Percentiles rank a stretch among this genome's conserved stretches.
Evolutionary conservation across 2,113 vertebrate genomes (phyloP).

Genomic region (Scatophagus argus): DNA sequence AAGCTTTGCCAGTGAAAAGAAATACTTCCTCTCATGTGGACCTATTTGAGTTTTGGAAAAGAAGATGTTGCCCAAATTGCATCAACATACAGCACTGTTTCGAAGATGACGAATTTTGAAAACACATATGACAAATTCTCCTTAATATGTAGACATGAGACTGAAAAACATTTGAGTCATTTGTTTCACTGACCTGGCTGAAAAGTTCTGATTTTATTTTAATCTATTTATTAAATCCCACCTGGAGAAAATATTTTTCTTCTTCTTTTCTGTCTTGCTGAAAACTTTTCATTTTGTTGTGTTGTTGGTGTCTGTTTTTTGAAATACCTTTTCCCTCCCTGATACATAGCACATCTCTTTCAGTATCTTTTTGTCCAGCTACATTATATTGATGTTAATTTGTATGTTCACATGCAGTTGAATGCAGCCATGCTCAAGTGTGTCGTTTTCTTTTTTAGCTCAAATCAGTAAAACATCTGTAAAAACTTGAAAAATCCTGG

Average conservation of each 20-base stretch:
- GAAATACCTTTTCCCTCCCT: background rate
- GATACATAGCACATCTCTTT: background rate
- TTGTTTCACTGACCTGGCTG: background rate
- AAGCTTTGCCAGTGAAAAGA: conserved; percentile 9
- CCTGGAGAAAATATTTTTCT: no score
- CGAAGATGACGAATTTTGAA: background rate
- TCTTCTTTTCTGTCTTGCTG: no score
- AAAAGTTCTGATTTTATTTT: background rate
- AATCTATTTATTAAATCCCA: no score
- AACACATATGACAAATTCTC: conserved; percentile 1
- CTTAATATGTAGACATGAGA: background rate
- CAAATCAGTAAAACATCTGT: background rate
- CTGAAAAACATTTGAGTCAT: background rate
- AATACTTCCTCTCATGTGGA: background rate
- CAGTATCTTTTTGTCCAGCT: background rate
- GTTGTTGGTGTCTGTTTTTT: background rate
- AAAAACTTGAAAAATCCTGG: background rate
- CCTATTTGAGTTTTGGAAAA: background rate
- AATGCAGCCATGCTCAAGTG: background rate
- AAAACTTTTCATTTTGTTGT: background rate
- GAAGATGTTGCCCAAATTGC: background rate
- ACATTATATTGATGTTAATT: background rate
- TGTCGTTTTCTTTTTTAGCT: background rate
- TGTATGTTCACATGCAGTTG: background rate
- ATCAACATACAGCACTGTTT: background rate